Evolutionary conservation across 2,888 invertebrate genomes (phyloP).

Genomic region (Heliconius charithonia): DNA sequence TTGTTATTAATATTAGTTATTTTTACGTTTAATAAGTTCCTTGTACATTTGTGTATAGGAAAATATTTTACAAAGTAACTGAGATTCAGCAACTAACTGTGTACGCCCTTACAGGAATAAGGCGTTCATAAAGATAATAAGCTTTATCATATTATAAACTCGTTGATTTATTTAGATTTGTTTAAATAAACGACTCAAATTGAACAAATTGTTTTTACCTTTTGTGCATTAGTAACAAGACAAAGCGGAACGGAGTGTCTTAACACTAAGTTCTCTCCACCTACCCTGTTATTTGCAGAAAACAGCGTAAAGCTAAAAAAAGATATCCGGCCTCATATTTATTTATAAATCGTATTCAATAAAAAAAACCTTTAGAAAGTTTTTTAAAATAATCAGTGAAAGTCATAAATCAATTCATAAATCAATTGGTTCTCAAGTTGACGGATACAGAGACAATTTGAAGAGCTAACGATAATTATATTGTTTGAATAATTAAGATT

Average conservation of each 20-base stretch:
- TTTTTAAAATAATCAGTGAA: constrained; percentile 23
- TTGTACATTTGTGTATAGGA: not conserved
- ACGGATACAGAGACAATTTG: not conserved
- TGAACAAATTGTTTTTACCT: too few species aligned
- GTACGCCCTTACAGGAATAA: constrained; percentile 20
- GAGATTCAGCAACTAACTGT: not conserved
- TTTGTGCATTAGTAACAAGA: too few species aligned
- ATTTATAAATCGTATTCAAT: constrained; percentile 15
- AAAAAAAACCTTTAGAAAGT: constrained; percentile 31
- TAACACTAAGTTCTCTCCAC: not conserved
- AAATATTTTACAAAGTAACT: not conserved
- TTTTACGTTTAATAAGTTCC: not conserved
- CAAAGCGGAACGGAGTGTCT: not conserved
- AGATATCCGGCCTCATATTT: not conserved
- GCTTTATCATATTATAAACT: not conserved
- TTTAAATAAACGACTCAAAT: not conserved
- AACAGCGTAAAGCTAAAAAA: not conserved
- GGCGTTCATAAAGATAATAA: constrained; percentile 1
- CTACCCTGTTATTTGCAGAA: not conserved
- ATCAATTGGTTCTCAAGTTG: constrained; percentile 11
- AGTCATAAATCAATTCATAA: too few species aligned
- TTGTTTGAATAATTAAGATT: not conserved
- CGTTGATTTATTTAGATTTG: not conserved
- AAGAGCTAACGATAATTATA: not conserved
- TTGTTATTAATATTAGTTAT: too few species aligned